Percentiles rank a stretch among this genome's conserved stretches.
Evolutionary conservation across 2,113 vertebrate species (phyloP).

Genomic region (Pseudolaguvia tuberculata): DNA sequence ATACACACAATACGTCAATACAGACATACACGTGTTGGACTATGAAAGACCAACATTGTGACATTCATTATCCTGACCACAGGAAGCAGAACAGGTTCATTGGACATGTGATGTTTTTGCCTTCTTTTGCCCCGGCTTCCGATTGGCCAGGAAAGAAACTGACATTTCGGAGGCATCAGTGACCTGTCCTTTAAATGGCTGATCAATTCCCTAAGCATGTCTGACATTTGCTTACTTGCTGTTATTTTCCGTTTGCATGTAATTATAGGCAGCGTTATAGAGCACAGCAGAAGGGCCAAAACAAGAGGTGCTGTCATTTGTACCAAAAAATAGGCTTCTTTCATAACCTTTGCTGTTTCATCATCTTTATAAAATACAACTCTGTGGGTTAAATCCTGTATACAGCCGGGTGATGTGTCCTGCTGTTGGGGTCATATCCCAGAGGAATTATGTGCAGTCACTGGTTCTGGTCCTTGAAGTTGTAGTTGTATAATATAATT

Average conservation of each 20-base stretch:
- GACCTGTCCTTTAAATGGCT: slow-evolving; percentile 50
- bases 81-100: slow-evolving; percentile 43
- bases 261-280: slow-evolving; percentile 42
- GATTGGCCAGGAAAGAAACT: slow-evolving; percentile 37
- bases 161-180: slow-evolving; percentile 47
- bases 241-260: slow-evolving; percentile 40
- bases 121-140: slow-evolving; percentile 30
- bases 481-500: not conserved
- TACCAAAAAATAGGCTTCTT: not conserved
- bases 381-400: slow-evolving; percentile 5
- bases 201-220: slow-evolving; percentile 45
- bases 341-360: slow-evolving; percentile 7
- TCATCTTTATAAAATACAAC: slow-evolving; percentile 5
- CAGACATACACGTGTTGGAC: slow-evolving; percentile 6
- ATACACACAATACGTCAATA: not conserved
- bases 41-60: slow-evolving; percentile 38
- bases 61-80: slow-evolving; percentile 43
- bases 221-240: slow-evolving; percentile 46
- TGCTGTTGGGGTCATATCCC: slow-evolving; percentile 5
- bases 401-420: not conserved
- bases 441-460: not conserved
- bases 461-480: not conserved
- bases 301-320: slow-evolving; percentile 16
- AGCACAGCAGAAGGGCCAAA: slow-evolving; percentile 6
- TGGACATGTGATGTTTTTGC: slow-evolving; percentile 37